Evolutionary conservation across 2,888 invertebrate species (phyloP), one percentile per base, ranked within the genome.

Genomic region (Brenthis daphne): DNA sequence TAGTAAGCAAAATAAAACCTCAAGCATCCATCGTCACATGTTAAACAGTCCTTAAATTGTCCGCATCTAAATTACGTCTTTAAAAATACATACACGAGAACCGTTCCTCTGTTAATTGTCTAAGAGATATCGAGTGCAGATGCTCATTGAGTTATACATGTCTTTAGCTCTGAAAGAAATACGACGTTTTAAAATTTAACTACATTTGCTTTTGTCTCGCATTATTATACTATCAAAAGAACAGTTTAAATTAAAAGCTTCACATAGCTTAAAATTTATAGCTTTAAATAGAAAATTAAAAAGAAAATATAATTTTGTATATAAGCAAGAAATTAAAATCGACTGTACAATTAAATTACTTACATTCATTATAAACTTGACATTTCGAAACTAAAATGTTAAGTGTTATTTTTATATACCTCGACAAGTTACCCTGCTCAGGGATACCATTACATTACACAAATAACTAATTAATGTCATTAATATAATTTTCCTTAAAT

Each of bases 81-180:
- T 86, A 87, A 89, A 89, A 88, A 89, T 87, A 88, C 86, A 83
- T 83, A 84, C 84, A 85, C 79, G 80, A 83, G 82, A 75, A 77
- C 82, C 82, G 81, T 77, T 84, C 80, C 80, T 80, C 82, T 88
- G 85, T 91, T 92, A 92, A 92, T 92, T 92, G 90, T 86, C 83
- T 83, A 82, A 87, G 85, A 89, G 90, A 89, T 88, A 92, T 90
- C 80, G 88, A 80, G 85, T 90, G 86, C 92, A 92, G 89, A 92
- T 92, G 92, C 89, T 89, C 76, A 76, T 81, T 88, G 85, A 90
- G 83, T 89, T 89, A 89, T 86, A 82, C 80, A 75, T 79, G 75
- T 84, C 82, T 77, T 74, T 73, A 82, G 82, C 81, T 88, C 77
- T 77, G 89, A 89, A 79, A 85, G 92, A 92, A 86, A 86, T 92